Base-by-base conservation (phyloP, 2,797 vertebrate species). In the Thamnophis elegans region DNA sequence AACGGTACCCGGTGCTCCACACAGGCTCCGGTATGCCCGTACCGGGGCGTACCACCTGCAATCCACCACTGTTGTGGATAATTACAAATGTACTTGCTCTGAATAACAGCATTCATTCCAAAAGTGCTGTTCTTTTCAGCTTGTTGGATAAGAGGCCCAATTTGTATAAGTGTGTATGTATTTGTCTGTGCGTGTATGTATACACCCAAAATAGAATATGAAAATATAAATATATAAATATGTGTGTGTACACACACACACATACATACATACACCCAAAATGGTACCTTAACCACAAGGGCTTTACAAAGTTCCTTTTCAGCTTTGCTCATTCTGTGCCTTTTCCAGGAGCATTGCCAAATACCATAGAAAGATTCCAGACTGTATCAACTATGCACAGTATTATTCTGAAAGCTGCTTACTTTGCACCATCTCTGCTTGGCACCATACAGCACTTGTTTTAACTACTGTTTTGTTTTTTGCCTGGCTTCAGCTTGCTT, bases 281-380 rank as follows among this genome's bases (percentile, higher is more conserved):
- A n/a, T 11, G 26, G 18, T 59, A 42, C 86, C 54, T 78, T 88
- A 78, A 88, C 32, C 54, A 73, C 10, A 53, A 90, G 86, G 36
- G 6, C 51, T 89, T 60, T 51, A 42, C 26, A 68, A 26, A 86
- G 51, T 9, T 86, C 78, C 36, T 87, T 36, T 68, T 87, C 36
- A 42, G 36, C 36, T 85, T 91, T 93, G 92, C 55, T 88, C 47
- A 47, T 51, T 36, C 85, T 93, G 85, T 59, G 92, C 56, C 89
- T 91, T 92, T 93, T 88, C 89, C 86, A 93, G 68, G 92, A 91
- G 47, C 54, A 18, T n/a, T 93, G 92, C 85, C 89, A 93, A 91
- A 62, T 53, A 47, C 42, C 55, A 59, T 8, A 91, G 65, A 82
- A 88, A 91, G 51, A 47, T 32, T 42, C 89, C 54, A 93, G 42